These are phyloP conservation scores for Tethea ocularis DNA, from an alignment of 2,888 invertebrate genomes.

Conservation along the genomic window DNA sequence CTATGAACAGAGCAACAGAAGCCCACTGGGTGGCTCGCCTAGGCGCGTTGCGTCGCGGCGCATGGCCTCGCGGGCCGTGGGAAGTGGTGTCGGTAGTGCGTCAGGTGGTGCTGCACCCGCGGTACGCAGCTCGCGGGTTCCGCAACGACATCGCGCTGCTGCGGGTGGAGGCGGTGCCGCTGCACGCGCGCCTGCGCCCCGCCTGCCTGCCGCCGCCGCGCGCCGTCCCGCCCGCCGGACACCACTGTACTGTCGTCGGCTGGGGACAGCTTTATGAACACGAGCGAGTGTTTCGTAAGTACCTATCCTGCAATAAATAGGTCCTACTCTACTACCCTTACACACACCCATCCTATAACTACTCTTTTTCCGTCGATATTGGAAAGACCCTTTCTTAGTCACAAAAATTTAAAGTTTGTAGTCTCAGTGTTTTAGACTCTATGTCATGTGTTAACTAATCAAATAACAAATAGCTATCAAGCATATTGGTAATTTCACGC, in stretches of 20 bases:
- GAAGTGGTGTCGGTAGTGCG: conserved; percentile 88
- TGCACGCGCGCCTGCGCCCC: conserved; percentile 72
- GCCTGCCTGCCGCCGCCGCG: conserved; percentile 83
- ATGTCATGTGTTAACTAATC: too few relatives aligned
- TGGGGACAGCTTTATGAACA: conserved; percentile 93
- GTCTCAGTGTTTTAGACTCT: too few relatives aligned
- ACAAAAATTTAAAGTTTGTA: too few relatives aligned
- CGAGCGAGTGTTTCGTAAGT: conserved; percentile 91
- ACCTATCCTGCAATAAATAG: too few relatives aligned
- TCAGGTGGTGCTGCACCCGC: conserved; percentile 87
- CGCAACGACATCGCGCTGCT: conserved; percentile 91
- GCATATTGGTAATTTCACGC: too few relatives aligned
- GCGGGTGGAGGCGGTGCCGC: conserved; percentile 84
- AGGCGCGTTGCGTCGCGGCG: conserved; percentile 88
- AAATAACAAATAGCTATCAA: too few relatives aligned
- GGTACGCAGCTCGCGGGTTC: conserved; percentile 89
- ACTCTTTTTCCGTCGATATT: too few relatives aligned
- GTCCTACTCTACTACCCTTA: too few relatives aligned
- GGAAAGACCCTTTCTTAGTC: too few relatives aligned
- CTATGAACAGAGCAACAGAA: conserved; percentile 84
- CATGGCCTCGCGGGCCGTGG: conserved; percentile 89
- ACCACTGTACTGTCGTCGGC: conserved; percentile 90
- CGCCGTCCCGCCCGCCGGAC: conserved; percentile 85
- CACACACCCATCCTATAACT: too few relatives aligned
- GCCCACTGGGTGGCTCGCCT: conserved; percentile 92